Conservation (phyloP, 2,888 invertebrate species). For the Lycocerus yunnanus region DNA sequence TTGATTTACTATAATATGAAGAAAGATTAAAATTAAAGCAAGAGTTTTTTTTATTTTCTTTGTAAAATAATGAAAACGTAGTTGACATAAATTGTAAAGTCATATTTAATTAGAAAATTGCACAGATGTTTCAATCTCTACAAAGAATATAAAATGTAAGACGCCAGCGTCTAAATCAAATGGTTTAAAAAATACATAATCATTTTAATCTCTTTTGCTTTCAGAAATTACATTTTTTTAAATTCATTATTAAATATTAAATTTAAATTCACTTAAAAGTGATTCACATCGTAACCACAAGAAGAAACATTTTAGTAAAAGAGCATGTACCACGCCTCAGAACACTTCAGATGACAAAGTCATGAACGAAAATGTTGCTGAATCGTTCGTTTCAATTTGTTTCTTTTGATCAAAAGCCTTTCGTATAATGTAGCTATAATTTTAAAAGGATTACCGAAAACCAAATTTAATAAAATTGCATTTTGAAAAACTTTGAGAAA, state of each 20-base stretch:
- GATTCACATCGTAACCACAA: not conserved
- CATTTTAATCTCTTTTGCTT: not conserved
- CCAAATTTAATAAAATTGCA: not conserved
- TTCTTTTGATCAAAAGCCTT: not conserved
- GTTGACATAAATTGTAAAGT: not conserved
- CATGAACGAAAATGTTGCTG: not conserved
- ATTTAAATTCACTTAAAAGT: not conserved
- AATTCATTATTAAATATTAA: not conserved
- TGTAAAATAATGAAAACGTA: not conserved
- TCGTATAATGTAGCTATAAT: not conserved
- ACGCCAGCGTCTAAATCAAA: not conserved
- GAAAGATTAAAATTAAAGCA: not conserved
- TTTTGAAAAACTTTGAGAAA: not conserved
- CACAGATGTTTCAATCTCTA: not conserved
- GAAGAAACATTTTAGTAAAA: not conserved
- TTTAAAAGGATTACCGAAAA: not conserved
- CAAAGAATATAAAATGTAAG: not conserved
- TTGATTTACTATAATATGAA: not conserved
- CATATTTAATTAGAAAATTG: not conserved
- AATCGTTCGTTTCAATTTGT: not conserved
- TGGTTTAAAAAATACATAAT: not conserved
- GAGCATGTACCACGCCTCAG: not conserved
- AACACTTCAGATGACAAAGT: not conserved
- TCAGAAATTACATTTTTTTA: not conserved
- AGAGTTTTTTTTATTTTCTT: not conserved